These are phyloP conservation scores for Coluber constrictor DNA, from an alignment of 2,797 vertebrate species.

Conservation along the genomic window DNA sequence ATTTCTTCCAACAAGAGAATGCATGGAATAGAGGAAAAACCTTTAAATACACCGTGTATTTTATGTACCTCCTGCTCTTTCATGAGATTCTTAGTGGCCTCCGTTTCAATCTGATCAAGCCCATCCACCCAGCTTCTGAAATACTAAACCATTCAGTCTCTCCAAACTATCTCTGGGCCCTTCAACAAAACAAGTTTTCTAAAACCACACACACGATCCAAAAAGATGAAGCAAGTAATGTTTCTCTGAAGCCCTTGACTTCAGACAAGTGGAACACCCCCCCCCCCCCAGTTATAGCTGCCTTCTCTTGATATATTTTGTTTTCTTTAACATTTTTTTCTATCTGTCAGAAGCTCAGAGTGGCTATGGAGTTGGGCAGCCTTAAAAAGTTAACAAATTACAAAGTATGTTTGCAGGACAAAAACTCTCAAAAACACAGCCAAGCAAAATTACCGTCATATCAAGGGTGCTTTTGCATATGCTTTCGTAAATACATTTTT, in stretches of 20 bases:
- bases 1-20: no score
- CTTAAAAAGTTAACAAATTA: not conserved
- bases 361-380: not conserved
- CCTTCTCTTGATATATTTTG: not conserved
- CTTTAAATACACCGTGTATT: not conserved
- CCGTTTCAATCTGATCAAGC: not conserved
- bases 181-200: not conserved
- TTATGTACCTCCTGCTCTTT: not conserved
- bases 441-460: not conserved
- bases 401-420: not conserved
- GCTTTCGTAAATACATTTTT: not conserved
- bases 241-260: not conserved
- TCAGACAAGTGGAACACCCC: no score
- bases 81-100: not conserved
- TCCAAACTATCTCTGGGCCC: not conserved
- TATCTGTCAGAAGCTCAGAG: not conserved
- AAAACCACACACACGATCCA: not conserved
- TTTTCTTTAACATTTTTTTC: not conserved
- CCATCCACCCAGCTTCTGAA: not conserved
- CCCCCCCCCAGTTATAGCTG: not conserved
- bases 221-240: not conserved
- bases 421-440: not conserved
- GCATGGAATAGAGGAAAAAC: not conserved
- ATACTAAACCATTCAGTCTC: not conserved
- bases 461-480: not conserved